Evolutionary conservation across 2,797 vertebrate species (phyloP), one percentile per base, ranked within the genome.

Genomic region (Sebastolobus alascanus): DNA sequence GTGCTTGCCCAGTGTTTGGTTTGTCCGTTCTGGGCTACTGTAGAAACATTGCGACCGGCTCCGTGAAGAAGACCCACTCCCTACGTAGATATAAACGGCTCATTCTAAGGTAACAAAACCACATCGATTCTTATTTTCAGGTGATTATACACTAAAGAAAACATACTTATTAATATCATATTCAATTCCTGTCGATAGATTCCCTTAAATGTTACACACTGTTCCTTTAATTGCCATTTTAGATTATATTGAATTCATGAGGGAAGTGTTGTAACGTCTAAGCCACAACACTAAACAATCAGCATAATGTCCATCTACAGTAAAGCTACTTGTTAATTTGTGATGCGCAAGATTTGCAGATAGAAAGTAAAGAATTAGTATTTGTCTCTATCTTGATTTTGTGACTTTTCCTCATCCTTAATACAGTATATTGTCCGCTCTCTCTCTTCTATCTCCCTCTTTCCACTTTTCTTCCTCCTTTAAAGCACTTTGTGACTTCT

Each of bases 41-140:
- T 46, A 46, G 43, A 46, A 46, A 18, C 43, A 46, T 18, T 16
- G 16, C 3, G 0, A 46, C 43, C 7, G 16, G 43, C 43, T 46
- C 43, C 0, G 16, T 46, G 43, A 46, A 46, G 43, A 46, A 16
- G 43, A 46, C 16, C 43, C 16, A 0, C 40, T 43, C 40, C 40
- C 6, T 16, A 46, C 18, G 43, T 18, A 46, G 43, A 18, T 46
- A 46, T 46, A 46, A 46, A 46, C 1, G 14, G 31, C 31, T 31
- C 31, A 31, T 25, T 25, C 25, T 25, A 25, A 25, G 25, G 25
- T 25, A 25, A 25, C 25, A 25, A 46, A 46, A 46, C 43, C 43
- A 46, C 43, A 0, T 8, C 0, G 43, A 18, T 46, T 43, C 40
- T 43, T 43, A 43, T 43, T 43, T 46, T 46, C 43, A 46, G 43